Percentiles rank a stretch among this genome's conserved stretches.
phyloP scores from a whole-genome alignment of 2,888 invertebrate genomes.

The Oxystoma pomonae region DNA sequence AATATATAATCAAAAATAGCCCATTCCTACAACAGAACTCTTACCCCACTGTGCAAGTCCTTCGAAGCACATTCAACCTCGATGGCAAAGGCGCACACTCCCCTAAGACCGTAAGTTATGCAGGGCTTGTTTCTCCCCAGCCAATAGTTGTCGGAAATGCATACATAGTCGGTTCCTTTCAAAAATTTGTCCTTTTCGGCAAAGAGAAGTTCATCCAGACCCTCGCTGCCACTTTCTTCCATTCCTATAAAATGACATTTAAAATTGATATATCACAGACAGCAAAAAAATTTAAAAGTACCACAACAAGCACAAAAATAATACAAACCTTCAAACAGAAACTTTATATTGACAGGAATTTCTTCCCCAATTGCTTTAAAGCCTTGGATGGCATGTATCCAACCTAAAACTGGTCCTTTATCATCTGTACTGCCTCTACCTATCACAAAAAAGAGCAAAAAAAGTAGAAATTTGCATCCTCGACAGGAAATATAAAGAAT shows the following conservation, averaged over 20 bases:
- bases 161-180: conserved; percentile 83
- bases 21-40: neutral
- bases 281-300: too few species aligned
- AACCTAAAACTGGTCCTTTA: conserved; percentile 88
- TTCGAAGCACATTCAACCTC: conserved; percentile 84
- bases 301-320: neutral
- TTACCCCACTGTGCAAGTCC: conserved; percentile 86
- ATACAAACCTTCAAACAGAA: conserved; percentile 97
- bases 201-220: conserved; percentile 81
- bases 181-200: conserved; percentile 74
- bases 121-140: conserved; percentile 93
- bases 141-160: conserved; percentile 99
- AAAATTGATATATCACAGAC: too few species aligned
- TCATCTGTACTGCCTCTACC: conserved; percentile 90
- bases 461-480: too few species aligned
- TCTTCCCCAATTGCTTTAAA: conserved; percentile 62
- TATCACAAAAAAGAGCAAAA: too few species aligned
- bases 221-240: conserved; percentile 97
- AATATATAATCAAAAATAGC: too few species aligned
- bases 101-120: conserved; percentile 92
- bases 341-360: conserved; percentile 75
- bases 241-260: too few species aligned
- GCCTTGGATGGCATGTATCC: conserved; percentile 92
- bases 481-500: too few species aligned
- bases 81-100: conserved; percentile 85